These are phyloP conservation scores for Psophia crepitans DNA, from an alignment of 2,113 vertebrate genomes.

Conservation along the genomic window DNA sequence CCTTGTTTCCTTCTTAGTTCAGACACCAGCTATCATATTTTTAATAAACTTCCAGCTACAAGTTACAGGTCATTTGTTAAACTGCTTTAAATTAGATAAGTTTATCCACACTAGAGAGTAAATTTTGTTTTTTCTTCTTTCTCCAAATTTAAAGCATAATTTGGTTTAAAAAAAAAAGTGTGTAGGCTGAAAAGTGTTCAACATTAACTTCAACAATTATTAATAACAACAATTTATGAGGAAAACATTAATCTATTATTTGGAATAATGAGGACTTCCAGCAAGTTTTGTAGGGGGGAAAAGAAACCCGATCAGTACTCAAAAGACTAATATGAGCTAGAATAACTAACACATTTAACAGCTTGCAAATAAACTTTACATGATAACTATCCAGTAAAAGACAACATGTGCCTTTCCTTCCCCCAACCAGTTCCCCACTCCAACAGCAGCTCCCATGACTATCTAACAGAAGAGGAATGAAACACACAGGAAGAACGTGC, in stretches of 20 bases:
- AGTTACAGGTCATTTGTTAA: not conserved
- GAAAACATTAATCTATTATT: not conserved
- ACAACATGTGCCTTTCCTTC: not conserved
- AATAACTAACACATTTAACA: not conserved
- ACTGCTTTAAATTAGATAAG: not conserved
- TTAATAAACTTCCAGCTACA: not conserved
- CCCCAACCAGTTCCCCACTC: not conserved
- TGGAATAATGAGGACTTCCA: not conserved
- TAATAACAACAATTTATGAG: not conserved
- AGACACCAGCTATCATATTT: not conserved
- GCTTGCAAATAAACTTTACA: not conserved
- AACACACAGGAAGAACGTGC: fast-evolving
- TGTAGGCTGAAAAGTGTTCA: not conserved
- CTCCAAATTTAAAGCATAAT: not conserved
- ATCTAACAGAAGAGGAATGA: not conserved
- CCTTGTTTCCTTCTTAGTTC: not conserved
- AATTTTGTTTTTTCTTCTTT: not conserved
- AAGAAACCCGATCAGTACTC: not conserved
- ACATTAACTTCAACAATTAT: not conserved
- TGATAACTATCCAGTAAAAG: not conserved
- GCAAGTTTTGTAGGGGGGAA: not conserved
- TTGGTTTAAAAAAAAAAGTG: not conserved
- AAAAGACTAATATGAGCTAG: not conserved
- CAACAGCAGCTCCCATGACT: not conserved
- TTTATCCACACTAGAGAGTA: not conserved